Percentiles rank a stretch among this genome's conserved stretches.
These are phyloP conservation scores for Pomacea maculata DNA, from an alignment of 1,140 invertebrate genomes.

Conservation along the genomic window DNA sequence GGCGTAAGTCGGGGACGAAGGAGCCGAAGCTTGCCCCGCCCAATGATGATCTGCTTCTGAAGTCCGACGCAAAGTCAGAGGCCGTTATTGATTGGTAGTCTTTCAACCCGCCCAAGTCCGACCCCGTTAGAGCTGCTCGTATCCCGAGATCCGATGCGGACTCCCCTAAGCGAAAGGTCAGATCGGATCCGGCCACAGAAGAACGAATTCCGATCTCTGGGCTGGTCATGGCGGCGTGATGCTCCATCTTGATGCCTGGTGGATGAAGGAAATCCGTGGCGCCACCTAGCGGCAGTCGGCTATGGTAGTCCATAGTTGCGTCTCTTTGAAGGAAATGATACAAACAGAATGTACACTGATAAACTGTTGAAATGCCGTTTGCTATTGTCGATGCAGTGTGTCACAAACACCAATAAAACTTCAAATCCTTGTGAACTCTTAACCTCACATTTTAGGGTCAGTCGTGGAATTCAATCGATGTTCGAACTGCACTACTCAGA, in stretches of 20 bases:
- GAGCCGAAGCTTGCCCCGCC: too few species aligned
- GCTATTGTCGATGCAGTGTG: too few species aligned
- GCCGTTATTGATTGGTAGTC: neutral
- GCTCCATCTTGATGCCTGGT: slow-evolving; percentile 19
- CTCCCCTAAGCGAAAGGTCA: slow-evolving; percentile 11
- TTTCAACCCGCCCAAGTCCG: neutral
- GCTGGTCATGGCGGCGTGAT: slow-evolving; percentile 7
- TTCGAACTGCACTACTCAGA: too few species aligned
- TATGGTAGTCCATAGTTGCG: slow-evolving; percentile 13
- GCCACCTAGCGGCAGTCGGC: slow-evolving; percentile 21
- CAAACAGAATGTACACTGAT: neutral
- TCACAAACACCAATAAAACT: too few species aligned
- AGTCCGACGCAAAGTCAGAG: too few species aligned
- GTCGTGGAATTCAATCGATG: too few species aligned
- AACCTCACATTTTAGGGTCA: too few species aligned
- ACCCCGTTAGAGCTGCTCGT: neutral
- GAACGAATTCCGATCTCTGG: slow-evolving; percentile 10
- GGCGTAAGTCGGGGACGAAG: too few species aligned
- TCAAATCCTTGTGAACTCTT: too few species aligned
- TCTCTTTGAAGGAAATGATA: neutral
- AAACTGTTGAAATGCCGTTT: too few species aligned
- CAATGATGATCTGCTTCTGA: too few species aligned
- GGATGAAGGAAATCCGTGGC: slow-evolving; percentile 23
- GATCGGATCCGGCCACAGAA: slow-evolving; percentile 1
- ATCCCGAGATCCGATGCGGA: neutral